These are phyloP conservation scores for Rhinatrema bivittatum DNA, from an alignment of 2,797 vertebrate species.

Conservation along the genomic window DNA sequence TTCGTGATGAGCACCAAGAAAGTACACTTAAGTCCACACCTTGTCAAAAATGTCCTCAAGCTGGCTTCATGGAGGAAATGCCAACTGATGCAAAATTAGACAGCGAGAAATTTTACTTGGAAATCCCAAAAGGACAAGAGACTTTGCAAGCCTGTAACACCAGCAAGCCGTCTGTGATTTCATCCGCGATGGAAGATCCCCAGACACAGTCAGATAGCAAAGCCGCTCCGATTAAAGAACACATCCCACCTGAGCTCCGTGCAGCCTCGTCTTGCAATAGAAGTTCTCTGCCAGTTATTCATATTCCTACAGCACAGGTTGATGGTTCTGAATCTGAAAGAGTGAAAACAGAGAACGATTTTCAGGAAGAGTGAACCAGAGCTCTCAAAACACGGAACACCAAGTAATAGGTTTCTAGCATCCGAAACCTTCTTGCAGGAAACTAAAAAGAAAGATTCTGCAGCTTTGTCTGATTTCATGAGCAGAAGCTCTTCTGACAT, in stretches of 20 bases:
- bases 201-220: neutral
- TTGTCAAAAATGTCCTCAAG: neutral
- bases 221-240: neutral
- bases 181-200: neutral
- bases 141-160: neutral
- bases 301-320: conserved; percentile 16
- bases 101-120: neutral
- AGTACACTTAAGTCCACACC: neutral
- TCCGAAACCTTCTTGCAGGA: no score
- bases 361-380: no score
- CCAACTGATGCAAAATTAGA: neutral
- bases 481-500: no score
- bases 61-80: neutral
- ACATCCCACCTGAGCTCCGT: neutral
- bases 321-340: neutral
- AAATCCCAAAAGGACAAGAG: neutral
- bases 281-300: conserved; percentile 5
- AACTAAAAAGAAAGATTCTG: no score
- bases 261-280: no score
- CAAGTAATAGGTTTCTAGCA: no score
- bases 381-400: no score
- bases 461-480: no score
- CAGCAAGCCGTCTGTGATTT: neutral
- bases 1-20: neutral
- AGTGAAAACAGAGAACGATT: neutral